Conservation (phyloP, 2,113 vertebrate genomes). For the Xenopus laevis region DNA sequence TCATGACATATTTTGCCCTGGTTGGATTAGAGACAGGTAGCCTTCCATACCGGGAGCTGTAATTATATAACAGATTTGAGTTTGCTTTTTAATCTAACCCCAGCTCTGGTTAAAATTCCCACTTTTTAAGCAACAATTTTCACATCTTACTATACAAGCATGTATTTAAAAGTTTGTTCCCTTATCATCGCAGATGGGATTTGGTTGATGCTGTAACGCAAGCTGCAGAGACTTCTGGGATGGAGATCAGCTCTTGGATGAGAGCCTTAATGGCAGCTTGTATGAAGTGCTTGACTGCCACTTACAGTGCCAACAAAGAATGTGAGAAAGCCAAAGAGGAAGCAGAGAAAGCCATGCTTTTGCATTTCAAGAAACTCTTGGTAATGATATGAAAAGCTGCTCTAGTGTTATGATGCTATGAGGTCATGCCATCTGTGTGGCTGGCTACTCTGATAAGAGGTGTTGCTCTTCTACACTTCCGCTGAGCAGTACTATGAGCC, state of each 20-base stretch:
- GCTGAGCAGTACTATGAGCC: background rate
- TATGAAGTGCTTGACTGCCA: conserved; percentile 65
- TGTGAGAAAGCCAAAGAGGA: conserved; percentile 42
- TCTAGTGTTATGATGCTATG: background rate
- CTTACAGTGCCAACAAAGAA: conserved; percentile 63
- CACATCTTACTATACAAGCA: no score
- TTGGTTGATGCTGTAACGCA: conserved; percentile 74
- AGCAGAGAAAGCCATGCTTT: conserved; percentile 69
- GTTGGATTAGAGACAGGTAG: no score
- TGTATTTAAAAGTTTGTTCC: no score
- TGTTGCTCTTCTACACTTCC: background rate
- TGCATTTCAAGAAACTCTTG: conserved; percentile 66
- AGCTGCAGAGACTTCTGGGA: conserved; percentile 58
- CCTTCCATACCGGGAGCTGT: no score
- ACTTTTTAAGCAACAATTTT: no score
- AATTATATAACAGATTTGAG: no score
- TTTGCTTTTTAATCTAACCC: no score
- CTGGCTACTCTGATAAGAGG: no score
- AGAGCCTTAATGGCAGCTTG: conserved; percentile 67
- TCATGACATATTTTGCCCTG: no score
- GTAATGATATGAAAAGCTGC: conserved; percentile 52
- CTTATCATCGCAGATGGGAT: conserved; percentile 71
- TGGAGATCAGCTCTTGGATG: conserved; percentile 69
- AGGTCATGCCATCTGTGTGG: no score
- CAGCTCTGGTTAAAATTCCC: no score